Conservation (phyloP, 1,140 invertebrate genomes). For the Leptoteleia sp. region DNA sequence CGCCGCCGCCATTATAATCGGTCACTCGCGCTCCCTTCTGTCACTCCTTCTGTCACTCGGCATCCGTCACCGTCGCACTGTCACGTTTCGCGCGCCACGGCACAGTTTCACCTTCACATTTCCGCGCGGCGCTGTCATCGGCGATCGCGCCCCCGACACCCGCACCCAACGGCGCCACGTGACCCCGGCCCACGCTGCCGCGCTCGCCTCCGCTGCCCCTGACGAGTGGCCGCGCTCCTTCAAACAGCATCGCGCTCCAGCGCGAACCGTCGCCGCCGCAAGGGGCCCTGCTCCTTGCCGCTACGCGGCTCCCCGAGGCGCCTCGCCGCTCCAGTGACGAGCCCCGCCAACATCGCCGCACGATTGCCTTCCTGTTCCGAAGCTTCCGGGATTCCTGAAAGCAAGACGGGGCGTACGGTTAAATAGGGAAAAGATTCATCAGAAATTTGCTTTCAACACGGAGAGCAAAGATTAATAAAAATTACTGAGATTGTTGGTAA, state of each 20-base stretch:
- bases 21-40: too few relatives aligned
- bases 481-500: too few relatives aligned
- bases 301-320: not conserved
- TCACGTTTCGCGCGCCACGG: slow-evolving; percentile 39
- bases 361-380: not conserved
- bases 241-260: slow-evolving; percentile 31
- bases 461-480: too few relatives aligned
- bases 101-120: slow-evolving; percentile 53
- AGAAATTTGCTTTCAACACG: too few relatives aligned
- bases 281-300: not conserved
- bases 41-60: slow-evolving; percentile 39
- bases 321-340: not conserved
- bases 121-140: slow-evolving; percentile 47
- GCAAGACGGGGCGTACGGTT: too few relatives aligned
- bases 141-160: slow-evolving; percentile 26
- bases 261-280: not conserved
- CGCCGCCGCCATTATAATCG: slow-evolving; percentile 74
- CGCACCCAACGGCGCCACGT: slow-evolving; percentile 11
- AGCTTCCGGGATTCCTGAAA: slow-evolving; percentile 1
- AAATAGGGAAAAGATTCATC: too few relatives aligned
- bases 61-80: slow-evolving; percentile 50
- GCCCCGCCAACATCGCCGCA: slow-evolving; percentile 7
- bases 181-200: not conserved
- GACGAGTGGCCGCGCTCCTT: slow-evolving; percentile 17
- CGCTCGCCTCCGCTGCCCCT: slow-evolving; percentile 7